Evolutionary conservation across 2,797 vertebrate species (phyloP).

Genomic region (Menidia menidia): DNA sequence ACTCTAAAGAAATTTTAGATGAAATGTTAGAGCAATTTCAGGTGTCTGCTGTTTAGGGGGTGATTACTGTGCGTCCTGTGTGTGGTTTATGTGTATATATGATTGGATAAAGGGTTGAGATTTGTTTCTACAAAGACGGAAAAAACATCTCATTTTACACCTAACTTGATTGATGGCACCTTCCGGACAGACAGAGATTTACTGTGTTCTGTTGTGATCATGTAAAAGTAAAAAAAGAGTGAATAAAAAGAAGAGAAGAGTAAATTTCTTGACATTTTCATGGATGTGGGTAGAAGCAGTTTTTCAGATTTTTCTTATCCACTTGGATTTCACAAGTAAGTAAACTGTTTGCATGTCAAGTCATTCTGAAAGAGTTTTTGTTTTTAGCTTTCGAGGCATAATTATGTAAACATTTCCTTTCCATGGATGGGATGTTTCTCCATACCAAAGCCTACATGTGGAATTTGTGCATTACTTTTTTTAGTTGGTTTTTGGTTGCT

Average conservation of each 20-base stretch:
- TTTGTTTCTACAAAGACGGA: not conserved
- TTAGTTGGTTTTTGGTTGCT: no score
- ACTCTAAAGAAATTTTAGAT: slow-evolving; percentile 1
- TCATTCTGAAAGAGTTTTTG: not conserved
- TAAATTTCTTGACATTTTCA: not conserved
- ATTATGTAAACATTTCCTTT: no score
- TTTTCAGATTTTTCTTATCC: not conserved
- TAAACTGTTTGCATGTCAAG: no score
- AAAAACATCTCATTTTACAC: not conserved
- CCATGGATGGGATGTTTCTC: not conserved
- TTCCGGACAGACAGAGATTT: no score
- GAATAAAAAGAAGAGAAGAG: no score
- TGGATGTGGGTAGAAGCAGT: not conserved
- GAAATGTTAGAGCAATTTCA: slow-evolving; percentile 9
- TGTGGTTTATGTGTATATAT: not conserved
- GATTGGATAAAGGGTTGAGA: not conserved
- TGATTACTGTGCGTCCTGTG: not conserved
- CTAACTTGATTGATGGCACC: not conserved
- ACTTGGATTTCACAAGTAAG: no score
- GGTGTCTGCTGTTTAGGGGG: slow-evolving; percentile 21
- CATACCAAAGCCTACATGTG: not conserved
- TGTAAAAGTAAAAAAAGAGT: no score
- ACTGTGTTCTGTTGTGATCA: no score
- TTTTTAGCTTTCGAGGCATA: not conserved
- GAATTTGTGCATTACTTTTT: not conserved